Percentiles rank a stretch among this genome's conserved stretches.
phyloP scores from a whole-genome alignment of 2,888 invertebrate genomes.

The Lordiphosa fenestrarum region DNA sequence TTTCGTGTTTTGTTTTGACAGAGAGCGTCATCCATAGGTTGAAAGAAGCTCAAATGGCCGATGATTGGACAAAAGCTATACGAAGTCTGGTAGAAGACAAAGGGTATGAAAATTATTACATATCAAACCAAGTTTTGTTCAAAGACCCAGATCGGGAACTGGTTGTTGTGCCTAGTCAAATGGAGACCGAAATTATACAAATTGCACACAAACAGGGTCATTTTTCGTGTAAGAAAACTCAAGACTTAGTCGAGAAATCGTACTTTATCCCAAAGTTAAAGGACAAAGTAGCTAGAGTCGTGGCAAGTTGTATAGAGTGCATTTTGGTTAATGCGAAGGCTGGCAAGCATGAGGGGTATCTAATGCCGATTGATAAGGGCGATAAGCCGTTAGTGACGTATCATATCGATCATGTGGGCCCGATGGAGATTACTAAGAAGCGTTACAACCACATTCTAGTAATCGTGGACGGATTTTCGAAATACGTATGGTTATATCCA shows the following conservation, averaged over 20 bases:
- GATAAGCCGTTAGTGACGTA: no score
- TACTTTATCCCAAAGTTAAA: constrained; percentile 15
- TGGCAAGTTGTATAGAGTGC: constrained; percentile 12
- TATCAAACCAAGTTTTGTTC: not conserved
- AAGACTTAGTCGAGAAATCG: constrained; percentile 8
- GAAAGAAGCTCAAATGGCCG: not conserved
- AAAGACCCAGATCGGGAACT: no score
- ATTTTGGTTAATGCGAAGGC: not conserved
- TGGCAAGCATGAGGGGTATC: no score
- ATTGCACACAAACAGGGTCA: not conserved
- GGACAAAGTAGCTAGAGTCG: constrained; percentile 9
- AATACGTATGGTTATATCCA: constrained; percentile 12
- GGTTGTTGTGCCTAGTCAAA: no score
- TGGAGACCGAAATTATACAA: no score
- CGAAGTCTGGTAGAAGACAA: constrained; percentile 5
- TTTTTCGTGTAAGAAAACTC: constrained; percentile 6
- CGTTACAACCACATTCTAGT: constrained; percentile 10
- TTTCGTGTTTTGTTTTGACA: constrained; percentile 7
- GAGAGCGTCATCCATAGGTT: constrained; percentile 6
- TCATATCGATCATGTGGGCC: no score
- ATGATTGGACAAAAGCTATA: constrained; percentile 12
- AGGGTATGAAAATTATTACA: constrained; percentile 9
- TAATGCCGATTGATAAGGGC: no score
- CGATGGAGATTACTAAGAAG: no score
- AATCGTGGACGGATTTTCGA: constrained; percentile 9